Evolutionary conservation across 2,113 vertebrate species (phyloP).

Genomic region (Ptyas mucosa): DNA sequence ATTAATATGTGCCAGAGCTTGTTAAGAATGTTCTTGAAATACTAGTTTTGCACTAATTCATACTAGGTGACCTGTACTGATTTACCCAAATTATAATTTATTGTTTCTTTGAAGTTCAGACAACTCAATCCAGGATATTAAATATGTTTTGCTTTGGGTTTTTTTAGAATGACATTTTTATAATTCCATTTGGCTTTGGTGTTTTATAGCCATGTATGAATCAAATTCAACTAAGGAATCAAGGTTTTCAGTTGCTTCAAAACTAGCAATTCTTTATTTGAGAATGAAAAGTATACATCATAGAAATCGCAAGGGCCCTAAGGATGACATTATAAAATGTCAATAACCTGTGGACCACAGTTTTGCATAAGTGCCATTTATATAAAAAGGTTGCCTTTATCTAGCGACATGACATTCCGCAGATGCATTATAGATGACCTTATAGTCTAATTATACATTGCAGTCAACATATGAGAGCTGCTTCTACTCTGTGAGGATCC

Average conservation of each 20-base stretch:
- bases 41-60: constrained; percentile 19
- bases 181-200: constrained; percentile 60
- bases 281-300: constrained; percentile 38
- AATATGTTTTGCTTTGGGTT: constrained; percentile 38
- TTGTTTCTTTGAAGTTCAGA: constrained; percentile 41
- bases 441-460: neutral
- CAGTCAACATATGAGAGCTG: neutral
- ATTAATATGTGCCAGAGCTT: neutral
- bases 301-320: constrained; percentile 47
- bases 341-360: constrained; percentile 50
- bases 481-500: too few species aligned
- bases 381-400: constrained; percentile 43
- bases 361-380: constrained; percentile 63
- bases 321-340: constrained; percentile 67
- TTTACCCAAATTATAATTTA: constrained; percentile 50
- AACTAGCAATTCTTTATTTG: constrained; percentile 64
- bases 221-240: constrained; percentile 54
- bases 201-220: constrained; percentile 36
- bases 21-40: neutral
- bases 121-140: constrained; percentile 45
- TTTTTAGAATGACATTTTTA: constrained; percentile 65
- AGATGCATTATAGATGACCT: neutral
- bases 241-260: constrained; percentile 54
- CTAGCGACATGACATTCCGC: neutral
- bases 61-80: constrained; percentile 48